Percentiles rank a stretch among this genome's conserved stretches.
These are phyloP conservation scores for Corvus moneduloides DNA, from an alignment of 2,113 vertebrate genomes.

Conservation along the genomic window DNA sequence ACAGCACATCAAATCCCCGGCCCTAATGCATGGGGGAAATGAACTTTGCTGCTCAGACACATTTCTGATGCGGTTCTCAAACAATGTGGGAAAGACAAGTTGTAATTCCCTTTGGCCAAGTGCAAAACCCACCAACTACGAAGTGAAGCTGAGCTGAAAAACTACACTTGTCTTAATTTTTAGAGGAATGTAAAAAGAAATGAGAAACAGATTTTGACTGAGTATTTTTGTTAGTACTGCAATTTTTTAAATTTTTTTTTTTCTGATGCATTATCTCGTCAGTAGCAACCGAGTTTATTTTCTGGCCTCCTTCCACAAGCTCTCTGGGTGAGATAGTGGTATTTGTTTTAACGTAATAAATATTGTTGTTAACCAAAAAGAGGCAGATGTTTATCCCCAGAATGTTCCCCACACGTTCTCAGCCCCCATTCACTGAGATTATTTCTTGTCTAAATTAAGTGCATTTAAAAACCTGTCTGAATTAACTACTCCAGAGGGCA, in stretches of 20 bases:
- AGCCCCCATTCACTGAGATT: neutral
- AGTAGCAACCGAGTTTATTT: slow-evolving; percentile 40
- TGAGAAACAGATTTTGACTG: slow-evolving; percentile 3
- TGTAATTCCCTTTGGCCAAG: neutral
- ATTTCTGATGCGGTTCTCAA: neutral
- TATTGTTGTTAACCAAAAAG: neutral
- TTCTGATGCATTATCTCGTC: neutral
- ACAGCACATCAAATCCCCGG: neutral
- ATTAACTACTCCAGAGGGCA: neutral
- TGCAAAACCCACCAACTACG: neutral
- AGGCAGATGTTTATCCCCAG: slow-evolving; percentile 17
- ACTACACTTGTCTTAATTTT: slow-evolving; percentile 11
- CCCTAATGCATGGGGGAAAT: neutral
- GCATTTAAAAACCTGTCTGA: neutral
- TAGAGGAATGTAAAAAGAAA: neutral
- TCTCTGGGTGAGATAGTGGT: slow-evolving; percentile 11
- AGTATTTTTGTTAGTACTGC: neutral
- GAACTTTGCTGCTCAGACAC: neutral
- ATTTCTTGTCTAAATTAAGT: slow-evolving; percentile 8
- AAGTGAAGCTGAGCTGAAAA: neutral
- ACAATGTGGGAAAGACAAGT: neutral
- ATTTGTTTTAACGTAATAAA: slow-evolving; percentile 57
- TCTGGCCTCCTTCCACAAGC: slow-evolving; percentile 30
- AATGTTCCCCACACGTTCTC: neutral
- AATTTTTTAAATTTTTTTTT: neutral